Evolutionary conservation across 2,113 vertebrate species (phyloP).

Genomic region (Anguilla japonica): DNA sequence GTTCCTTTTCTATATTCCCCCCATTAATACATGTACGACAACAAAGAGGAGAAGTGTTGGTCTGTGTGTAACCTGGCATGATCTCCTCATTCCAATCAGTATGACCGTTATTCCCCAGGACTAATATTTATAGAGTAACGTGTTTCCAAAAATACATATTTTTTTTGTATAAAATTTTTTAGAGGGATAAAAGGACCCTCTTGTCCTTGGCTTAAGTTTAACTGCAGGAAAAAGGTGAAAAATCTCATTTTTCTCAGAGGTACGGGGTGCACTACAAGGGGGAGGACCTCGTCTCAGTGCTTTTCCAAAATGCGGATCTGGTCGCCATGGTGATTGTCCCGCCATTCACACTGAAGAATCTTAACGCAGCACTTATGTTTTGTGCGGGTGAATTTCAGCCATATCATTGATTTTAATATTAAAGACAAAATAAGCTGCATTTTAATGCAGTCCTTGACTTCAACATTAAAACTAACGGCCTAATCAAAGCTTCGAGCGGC

Average conservation of each 20-base stretch:
- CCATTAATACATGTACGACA: background rate
- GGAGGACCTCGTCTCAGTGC: background rate
- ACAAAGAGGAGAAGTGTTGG: background rate
- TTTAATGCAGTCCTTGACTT: too few species aligned
- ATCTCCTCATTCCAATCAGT: background rate
- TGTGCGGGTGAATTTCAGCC: too few species aligned
- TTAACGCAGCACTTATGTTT: too few species aligned
- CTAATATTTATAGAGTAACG: background rate
- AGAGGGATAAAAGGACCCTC: background rate
- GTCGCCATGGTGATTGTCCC: too few species aligned
- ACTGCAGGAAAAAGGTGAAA: background rate
- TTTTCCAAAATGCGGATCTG: background rate
- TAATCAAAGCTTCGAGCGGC: too few species aligned
- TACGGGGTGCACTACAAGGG: background rate
- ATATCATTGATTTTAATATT: too few species aligned
- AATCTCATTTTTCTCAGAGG: too few species aligned
- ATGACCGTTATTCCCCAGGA: background rate
- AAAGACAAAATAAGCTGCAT: too few species aligned
- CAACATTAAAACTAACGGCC: too few species aligned
- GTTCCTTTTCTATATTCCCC: background rate
- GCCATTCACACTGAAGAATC: too few species aligned
- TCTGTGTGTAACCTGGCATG: background rate
- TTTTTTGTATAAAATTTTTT: background rate
- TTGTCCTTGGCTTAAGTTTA: slow-evolving; percentile 1
- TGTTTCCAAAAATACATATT: background rate